Evolutionary conservation across 2,113 vertebrate species (phyloP).

Genomic region (Scortum barcoo): DNA sequence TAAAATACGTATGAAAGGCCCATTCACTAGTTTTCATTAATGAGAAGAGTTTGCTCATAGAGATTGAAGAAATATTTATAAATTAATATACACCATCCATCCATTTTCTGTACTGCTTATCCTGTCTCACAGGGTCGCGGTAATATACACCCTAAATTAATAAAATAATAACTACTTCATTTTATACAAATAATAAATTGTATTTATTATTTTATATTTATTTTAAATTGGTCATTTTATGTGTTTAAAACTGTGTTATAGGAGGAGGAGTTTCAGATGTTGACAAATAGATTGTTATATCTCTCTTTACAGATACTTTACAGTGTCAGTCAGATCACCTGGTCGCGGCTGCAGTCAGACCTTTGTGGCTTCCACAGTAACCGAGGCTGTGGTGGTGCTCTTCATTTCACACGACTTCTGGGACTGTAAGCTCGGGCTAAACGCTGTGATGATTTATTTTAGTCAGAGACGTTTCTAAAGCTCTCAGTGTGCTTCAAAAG

Average conservation of each 20-base stretch:
- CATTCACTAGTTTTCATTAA: too few relatives aligned
- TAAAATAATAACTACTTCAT: too few relatives aligned
- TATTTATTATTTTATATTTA: neutral
- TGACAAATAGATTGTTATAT: neutral
- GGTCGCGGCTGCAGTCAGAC: slow-evolving; percentile 15
- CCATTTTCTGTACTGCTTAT: too few relatives aligned
- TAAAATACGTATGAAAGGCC: too few relatives aligned
- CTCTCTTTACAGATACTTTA: neutral
- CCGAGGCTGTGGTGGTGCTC: neutral
- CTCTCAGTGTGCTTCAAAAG: neutral
- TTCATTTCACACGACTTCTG: neutral
- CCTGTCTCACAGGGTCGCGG: too few relatives aligned
- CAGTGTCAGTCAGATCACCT: neutral
- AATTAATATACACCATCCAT: too few relatives aligned
- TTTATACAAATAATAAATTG: neutral
- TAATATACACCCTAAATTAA: too few relatives aligned
- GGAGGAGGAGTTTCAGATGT: neutral
- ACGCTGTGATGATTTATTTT: neutral
- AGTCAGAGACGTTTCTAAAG: neutral
- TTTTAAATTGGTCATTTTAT: neutral
- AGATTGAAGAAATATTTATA: too few relatives aligned
- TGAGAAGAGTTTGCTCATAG: too few relatives aligned
- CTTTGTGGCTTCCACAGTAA: slow-evolving; percentile 19
- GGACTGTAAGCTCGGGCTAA: neutral
- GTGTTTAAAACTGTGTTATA: neutral